phyloP scores from a whole-genome alignment of 2,113 vertebrate species.

The Tylochromis polylepis region DNA sequence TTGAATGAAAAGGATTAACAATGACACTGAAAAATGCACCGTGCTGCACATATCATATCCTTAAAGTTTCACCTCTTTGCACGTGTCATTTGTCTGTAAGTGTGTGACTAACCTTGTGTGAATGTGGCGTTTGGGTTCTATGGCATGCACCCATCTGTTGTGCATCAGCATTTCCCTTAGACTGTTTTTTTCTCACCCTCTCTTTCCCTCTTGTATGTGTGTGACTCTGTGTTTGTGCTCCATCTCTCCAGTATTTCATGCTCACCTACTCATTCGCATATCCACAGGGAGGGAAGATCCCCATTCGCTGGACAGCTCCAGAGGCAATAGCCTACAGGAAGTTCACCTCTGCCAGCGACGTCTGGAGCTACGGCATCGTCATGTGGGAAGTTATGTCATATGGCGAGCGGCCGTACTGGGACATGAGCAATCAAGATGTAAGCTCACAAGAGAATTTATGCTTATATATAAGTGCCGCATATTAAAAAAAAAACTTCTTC shows the following conservation, averaged over 20 bases:
- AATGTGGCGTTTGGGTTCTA: slow-evolving; percentile 9
- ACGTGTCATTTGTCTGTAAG: slow-evolving; percentile 21
- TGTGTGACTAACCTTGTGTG: slow-evolving; percentile 34
- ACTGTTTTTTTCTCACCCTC: slow-evolving; percentile 58
- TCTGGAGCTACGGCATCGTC: slow-evolving; percentile 98
- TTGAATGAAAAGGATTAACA: not conserved
- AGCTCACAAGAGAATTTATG: slow-evolving; percentile 51
- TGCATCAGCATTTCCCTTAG: slow-evolving; percentile 43
- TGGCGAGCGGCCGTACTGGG: slow-evolving; percentile 96
- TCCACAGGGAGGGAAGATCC: slow-evolving; percentile 94
- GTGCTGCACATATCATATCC: slow-evolving; percentile 19
- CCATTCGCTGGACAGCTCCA: slow-evolving; percentile 95
- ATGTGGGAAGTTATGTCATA: slow-evolving; percentile 99
- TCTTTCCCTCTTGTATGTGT: slow-evolving; percentile 70
- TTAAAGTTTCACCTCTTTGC: slow-evolving; percentile 8
- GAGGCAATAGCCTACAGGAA: slow-evolving; percentile 97
- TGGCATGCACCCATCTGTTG: slow-evolving; percentile 57
- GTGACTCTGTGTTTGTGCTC: slow-evolving; percentile 65
- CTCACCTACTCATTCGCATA: slow-evolving; percentile 74
- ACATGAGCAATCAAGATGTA: slow-evolving; percentile 99
- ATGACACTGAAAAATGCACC: not conserved
- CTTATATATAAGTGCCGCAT: not conserved
- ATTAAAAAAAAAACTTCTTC: not conserved
- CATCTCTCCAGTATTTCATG: slow-evolving; percentile 75
- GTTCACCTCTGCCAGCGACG: slow-evolving; percentile 96